Conservation (phyloP, 2,888 invertebrate species). For the Cotesia congregata region DNA sequence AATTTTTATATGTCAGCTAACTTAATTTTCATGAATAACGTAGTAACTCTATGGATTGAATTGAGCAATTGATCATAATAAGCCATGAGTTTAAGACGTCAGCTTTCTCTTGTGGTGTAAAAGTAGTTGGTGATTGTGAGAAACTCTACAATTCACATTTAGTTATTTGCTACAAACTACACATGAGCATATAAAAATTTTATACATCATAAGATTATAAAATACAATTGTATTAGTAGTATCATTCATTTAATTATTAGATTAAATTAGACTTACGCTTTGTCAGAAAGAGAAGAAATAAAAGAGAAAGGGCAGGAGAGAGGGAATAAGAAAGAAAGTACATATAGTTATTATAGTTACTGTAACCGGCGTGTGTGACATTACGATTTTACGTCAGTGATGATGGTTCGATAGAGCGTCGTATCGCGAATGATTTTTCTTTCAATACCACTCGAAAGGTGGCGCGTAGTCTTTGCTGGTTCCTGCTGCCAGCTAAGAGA, state of each 20-base stretch:
- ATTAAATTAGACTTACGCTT: constrained; percentile 1
- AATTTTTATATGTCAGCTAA: too few species aligned
- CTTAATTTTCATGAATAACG: neutral
- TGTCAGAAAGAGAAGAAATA: neutral
- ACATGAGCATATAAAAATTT: constrained; percentile 4
- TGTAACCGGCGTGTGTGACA: neutral
- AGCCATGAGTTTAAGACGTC: neutral
- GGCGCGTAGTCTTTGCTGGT: constrained; percentile 15
- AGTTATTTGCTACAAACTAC: too few species aligned
- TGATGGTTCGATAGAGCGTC: neutral
- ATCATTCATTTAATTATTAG: neutral
- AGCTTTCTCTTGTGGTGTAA: neutral
- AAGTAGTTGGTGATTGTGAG: neutral
- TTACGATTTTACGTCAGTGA: neutral
- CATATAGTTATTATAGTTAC: neutral
- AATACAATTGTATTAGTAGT: neutral
- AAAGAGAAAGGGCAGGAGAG: neutral
- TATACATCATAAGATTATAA: constrained; percentile 2
- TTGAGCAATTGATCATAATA: too few species aligned
- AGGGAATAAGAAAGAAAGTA: neutral
- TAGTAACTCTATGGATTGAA: neutral
- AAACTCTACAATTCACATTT: constrained; percentile 35
- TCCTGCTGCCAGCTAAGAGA: neutral
- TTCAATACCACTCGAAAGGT: constrained; percentile 9
- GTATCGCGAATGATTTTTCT: constrained; percentile 1